A percentile compares a stretch with the other conserved stretches of the same genome.
Evolutionary conservation across 2,113 vertebrate genomes (phyloP).

Genomic region (Cervus canadensis): DNA sequence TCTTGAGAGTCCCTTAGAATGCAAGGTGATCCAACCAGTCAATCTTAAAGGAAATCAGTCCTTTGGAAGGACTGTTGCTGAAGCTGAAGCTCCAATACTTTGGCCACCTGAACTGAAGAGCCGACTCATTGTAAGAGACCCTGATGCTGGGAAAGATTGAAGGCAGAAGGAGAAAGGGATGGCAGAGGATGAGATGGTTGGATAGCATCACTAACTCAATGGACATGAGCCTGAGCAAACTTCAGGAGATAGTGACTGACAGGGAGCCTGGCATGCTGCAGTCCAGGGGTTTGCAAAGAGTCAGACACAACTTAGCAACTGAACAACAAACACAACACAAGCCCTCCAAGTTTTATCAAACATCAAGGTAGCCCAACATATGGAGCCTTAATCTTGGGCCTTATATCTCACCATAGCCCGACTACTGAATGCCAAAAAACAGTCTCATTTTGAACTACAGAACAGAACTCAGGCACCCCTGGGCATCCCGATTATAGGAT

Average conservation of each 20-base stretch:
- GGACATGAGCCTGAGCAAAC: not conserved
- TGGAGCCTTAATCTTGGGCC: not conserved
- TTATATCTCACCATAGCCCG: accelerated
- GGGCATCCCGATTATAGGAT: not conserved
- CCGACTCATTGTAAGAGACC: not conserved
- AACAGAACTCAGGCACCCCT: not conserved
- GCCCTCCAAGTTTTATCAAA: not conserved
- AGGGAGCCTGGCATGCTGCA: not conserved
- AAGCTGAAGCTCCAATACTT: not conserved
- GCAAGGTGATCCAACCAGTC: not conserved
- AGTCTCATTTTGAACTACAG: not conserved
- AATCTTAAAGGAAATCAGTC: not conserved
- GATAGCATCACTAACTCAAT: not conserved
- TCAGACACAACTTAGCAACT: not conserved
- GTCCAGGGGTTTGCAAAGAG: not conserved
- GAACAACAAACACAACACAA: not conserved
- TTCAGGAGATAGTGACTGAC: not conserved
- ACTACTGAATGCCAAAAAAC: not conserved
- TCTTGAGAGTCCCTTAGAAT: not conserved
- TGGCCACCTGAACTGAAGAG: not conserved
- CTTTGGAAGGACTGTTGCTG: not conserved
- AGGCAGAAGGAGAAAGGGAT: not conserved
- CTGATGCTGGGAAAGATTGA: not conserved
- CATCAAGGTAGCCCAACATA: not conserved
- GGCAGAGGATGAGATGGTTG: not conserved